These are phyloP conservation scores for Coryphaenoides rupestris DNA, from an alignment of 2,113 vertebrate genomes.

Conservation along the genomic window DNA sequence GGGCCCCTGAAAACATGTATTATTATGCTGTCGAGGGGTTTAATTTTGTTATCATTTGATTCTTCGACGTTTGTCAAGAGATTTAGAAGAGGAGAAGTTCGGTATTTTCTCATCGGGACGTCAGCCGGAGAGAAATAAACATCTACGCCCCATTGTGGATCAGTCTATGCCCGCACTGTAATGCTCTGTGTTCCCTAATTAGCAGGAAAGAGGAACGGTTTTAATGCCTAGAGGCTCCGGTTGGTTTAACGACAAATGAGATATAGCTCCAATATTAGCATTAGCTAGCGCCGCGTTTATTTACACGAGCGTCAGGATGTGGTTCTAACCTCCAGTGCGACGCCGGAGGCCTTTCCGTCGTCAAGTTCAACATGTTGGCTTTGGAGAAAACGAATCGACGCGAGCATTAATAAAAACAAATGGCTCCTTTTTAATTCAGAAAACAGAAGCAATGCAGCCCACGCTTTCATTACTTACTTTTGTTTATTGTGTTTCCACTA, in stretches of 20 bases:
- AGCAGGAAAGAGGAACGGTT: too few relatives aligned
- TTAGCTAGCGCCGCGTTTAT: slow-evolving; percentile 44
- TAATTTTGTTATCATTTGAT: background rate
- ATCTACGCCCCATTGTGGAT: too few relatives aligned
- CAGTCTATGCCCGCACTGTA: too few relatives aligned
- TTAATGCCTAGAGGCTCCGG: slow-evolving; percentile 15
- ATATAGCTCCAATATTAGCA: slow-evolving; percentile 49
- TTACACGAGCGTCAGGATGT: slow-evolving; percentile 58
- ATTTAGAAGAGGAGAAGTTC: background rate
- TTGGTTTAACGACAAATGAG: slow-evolving; percentile 27
- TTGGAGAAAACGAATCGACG: slow-evolving; percentile 47
- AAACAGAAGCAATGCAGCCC: slow-evolving; percentile 23
- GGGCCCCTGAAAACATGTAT: background rate
- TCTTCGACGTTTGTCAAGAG: background rate
- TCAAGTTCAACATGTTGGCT: slow-evolving; percentile 57
- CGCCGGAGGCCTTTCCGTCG: slow-evolving; percentile 48
- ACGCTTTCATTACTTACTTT: background rate
- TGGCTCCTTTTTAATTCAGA: slow-evolving; percentile 36
- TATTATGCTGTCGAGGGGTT: background rate
- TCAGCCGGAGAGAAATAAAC: too few relatives aligned
- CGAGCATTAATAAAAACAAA: slow-evolving; percentile 36
- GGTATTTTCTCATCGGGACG: background rate
- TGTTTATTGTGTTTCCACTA: too few relatives aligned
- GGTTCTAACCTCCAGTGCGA: slow-evolving; percentile 43
- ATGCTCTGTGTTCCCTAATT: too few relatives aligned